phyloP scores from a whole-genome alignment of 2,797 vertebrate genomes.

The Salarias fasciatus region DNA sequence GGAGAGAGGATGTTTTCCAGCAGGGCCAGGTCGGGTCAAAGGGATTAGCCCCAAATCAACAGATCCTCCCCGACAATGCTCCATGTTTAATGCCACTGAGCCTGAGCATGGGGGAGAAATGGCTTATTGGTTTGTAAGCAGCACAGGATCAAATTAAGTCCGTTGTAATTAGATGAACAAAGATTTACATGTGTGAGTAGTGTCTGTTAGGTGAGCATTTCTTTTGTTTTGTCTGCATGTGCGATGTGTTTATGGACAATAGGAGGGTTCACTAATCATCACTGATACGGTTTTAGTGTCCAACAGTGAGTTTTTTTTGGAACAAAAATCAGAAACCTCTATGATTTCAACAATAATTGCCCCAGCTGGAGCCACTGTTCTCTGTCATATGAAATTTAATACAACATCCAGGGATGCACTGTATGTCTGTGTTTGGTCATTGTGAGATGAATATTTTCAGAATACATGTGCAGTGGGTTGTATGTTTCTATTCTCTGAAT shows the following conservation, averaged over 20 bases:
- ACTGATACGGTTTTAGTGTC: neutral
- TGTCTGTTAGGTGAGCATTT: conserved; percentile 8
- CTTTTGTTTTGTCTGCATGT: neutral
- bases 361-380: too few relatives aligned
- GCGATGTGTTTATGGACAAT: neutral
- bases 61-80: conserved; percentile 67
- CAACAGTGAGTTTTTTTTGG: neutral
- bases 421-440: too few relatives aligned
- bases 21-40: conserved; percentile 74
- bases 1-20: conserved; percentile 66
- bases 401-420: too few relatives aligned
- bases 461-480: too few relatives aligned
- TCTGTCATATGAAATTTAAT: too few relatives aligned
- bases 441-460: too few relatives aligned
- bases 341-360: too few relatives aligned
- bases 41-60: conserved; percentile 78
- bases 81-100: conserved; percentile 53
- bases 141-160: conserved; percentile 42
- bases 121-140: conserved; percentile 39
- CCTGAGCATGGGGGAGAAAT: conserved; percentile 32
- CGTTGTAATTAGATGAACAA: conserved; percentile 43
- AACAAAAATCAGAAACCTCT: too few relatives aligned
- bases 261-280: neutral
- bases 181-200: conserved; percentile 33
- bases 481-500: too few relatives aligned